phyloP scores from a whole-genome alignment of 2,888 invertebrate genomes.

The Ferdinandea cuprea region DNA sequence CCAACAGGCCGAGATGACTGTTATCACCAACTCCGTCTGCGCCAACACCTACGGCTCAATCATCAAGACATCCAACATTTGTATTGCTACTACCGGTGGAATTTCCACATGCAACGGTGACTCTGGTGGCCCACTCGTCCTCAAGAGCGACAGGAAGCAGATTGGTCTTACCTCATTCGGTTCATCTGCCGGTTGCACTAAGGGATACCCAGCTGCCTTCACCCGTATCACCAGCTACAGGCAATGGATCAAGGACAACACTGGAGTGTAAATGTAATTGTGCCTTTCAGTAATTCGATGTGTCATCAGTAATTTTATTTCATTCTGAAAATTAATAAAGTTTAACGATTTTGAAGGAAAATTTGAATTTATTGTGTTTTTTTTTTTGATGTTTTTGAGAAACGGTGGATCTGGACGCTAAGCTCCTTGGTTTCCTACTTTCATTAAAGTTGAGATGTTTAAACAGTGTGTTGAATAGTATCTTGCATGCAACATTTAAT shows the following conservation, averaged over 20 bases:
- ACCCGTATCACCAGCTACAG: slow-evolving; percentile 78
- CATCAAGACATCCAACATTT: slow-evolving; percentile 76
- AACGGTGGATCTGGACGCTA: no score
- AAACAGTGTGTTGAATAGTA: no score
- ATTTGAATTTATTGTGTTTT: no score
- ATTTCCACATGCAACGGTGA: slow-evolving; percentile 66
- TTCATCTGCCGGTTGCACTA: slow-evolving; percentile 13
- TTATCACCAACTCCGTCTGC: slow-evolving; percentile 77
- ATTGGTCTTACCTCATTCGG: slow-evolving; percentile 46
- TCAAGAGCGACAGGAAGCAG: background rate
- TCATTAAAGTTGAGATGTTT: no score
- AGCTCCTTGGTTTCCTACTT: no score
- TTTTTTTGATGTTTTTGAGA: no score
- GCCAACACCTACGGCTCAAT: slow-evolving; percentile 64
- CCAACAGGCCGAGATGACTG: slow-evolving; percentile 76
- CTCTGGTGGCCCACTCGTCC: slow-evolving; percentile 45
- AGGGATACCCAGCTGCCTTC: slow-evolving; percentile 74
- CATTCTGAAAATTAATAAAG: no score
- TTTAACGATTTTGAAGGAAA: no score
- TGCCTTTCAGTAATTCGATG: no score
- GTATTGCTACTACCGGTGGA: slow-evolving; percentile 15
- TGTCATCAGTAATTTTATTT: no score
- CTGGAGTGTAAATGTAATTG: slow-evolving; percentile 67
- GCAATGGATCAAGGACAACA: slow-evolving; percentile 77
- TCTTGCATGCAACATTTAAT: no score